Evolutionary conservation across 2,797 vertebrate species (phyloP), one percentile per base, ranked within the genome.

Genomic region (Coendou prehensilis): DNA sequence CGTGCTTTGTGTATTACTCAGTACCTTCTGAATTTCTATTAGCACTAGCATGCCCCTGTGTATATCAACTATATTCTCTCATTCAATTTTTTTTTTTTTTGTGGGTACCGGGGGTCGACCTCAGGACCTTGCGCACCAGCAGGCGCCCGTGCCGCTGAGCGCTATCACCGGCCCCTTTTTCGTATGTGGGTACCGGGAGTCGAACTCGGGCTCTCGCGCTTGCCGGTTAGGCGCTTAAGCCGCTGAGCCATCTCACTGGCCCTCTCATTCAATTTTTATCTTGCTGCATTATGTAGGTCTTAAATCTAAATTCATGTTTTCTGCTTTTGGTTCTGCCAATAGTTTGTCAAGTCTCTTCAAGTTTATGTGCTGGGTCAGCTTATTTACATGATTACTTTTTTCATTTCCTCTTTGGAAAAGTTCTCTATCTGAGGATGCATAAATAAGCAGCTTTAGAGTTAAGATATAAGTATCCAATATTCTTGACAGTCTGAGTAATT

Each of bases 291-390:
- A 54, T 30, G 41, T 18, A 37, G 45, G 47, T 15, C 47, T 95
- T 84, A 64, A 10, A 89, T 52, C 26, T 61, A 83, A 82, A 81
- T 69, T 57, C 45, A 54, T 54, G 15, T 26, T 69, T 18, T 90
- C 37, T 76, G 52, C 0, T 37, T 17, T 26, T 75, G 41, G 57
- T n/a, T 64, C 71, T 64, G 18, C 20, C 56, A 78, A 78, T 1
- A 9, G 54, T 61, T 84, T 76, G 56, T 90, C 78, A 96, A 71
- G 47, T 64, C 30, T 28, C 9, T 79, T 69, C 23, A 91, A n/a
- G 30, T 6, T 93, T 94, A 92, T 87, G 18, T 83, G 82, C 47
- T 85, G 28, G 59, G 73, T 90, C 61, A 95, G 82, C 67, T 78
- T 81, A 73, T 93, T 69, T 81, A n/a, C 23, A 91, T 30, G 56